These are phyloP conservation scores for Drosophila nr. fundita DNA, from an alignment of 2,888 invertebrate genomes.

Conservation along the genomic window DNA sequence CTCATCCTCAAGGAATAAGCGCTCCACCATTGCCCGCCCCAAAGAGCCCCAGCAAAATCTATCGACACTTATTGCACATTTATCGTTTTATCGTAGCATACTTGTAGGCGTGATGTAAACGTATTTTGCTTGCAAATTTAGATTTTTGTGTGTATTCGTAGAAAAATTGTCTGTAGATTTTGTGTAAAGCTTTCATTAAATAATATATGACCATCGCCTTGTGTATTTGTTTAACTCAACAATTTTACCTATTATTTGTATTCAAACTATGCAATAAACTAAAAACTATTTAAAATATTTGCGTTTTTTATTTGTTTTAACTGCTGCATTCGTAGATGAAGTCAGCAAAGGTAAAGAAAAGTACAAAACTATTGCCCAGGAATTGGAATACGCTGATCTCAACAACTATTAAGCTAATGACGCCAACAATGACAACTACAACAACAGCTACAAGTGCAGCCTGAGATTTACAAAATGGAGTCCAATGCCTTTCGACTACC, in stretches of 20 bases:
- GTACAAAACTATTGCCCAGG: conserved; percentile 99
- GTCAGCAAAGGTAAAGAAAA: conserved; percentile 96
- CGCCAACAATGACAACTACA: conserved; percentile 19
- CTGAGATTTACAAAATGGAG: conserved; percentile 57
- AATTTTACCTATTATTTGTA: conserved; percentile 67
- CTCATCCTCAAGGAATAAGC: conserved; percentile 91
- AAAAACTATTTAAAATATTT: conserved; percentile 41
- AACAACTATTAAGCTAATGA: conserved; percentile 86
- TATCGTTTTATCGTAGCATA: conserved; percentile 64
- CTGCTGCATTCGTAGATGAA: conserved; percentile 88
- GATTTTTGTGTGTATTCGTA: conserved; percentile 47
- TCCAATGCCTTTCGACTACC: conserved; percentile 44
- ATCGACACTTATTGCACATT: conserved; percentile 50
- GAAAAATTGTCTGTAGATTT: conserved; percentile 49
- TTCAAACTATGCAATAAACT: conserved; percentile 71
- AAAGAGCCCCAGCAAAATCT: conserved; percentile 49
- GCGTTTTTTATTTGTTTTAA: conserved; percentile 83
- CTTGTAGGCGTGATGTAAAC: conserved; percentile 55
- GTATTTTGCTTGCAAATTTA: conserved; percentile 47
- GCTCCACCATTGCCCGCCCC: conserved; percentile 50
- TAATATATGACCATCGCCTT: conserved; percentile 63
- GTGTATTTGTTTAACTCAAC: conserved; percentile 82
- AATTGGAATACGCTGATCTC: conserved; percentile 98
- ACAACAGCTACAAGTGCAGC: conserved; percentile 40
- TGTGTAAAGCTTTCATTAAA: conserved; percentile 48